Percentiles rank a stretch among this genome's conserved stretches.
phyloP scores from a whole-genome alignment of 2,888 invertebrate genomes.

The Pseudococcus jackbeardsleyi region DNA sequence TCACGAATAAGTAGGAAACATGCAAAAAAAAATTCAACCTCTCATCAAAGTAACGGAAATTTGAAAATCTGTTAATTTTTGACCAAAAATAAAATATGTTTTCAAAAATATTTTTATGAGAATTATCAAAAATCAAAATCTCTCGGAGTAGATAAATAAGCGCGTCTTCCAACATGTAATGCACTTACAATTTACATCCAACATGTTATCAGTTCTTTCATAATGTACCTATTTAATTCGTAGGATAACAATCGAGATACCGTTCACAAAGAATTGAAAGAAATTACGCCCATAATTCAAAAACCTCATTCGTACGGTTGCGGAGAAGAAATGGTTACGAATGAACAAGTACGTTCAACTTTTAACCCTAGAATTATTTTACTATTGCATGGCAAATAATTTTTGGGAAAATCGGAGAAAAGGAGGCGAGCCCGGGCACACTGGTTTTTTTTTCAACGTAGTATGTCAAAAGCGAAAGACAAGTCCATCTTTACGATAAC shows the following conservation, averaged over 20 bases:
- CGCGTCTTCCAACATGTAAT: no score
- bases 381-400: background rate
- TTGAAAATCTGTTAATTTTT: no score
- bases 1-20: no score
- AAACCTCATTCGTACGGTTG: constrained; percentile 19
- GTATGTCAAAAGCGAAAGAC: constrained; percentile 57
- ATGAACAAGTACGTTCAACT: background rate
- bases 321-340: background rate
- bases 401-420: background rate
- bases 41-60: no score
- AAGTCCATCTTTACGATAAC: constrained; percentile 55
- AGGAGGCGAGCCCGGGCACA: background rate
- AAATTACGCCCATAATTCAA: constrained; percentile 33
- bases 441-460: background rate
- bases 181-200: no score
- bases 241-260: background rate
- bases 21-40: no score
- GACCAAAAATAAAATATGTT: no score
- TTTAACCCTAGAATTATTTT: background rate
- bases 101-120: no score
- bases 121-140: no score
- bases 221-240: background rate
- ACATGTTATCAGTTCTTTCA: no score
- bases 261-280: constrained; percentile 30
- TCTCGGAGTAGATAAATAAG: no score